Evolutionary conservation across 2,797 vertebrate genomes (phyloP).

Genomic region (Nothura maculosa): DNA sequence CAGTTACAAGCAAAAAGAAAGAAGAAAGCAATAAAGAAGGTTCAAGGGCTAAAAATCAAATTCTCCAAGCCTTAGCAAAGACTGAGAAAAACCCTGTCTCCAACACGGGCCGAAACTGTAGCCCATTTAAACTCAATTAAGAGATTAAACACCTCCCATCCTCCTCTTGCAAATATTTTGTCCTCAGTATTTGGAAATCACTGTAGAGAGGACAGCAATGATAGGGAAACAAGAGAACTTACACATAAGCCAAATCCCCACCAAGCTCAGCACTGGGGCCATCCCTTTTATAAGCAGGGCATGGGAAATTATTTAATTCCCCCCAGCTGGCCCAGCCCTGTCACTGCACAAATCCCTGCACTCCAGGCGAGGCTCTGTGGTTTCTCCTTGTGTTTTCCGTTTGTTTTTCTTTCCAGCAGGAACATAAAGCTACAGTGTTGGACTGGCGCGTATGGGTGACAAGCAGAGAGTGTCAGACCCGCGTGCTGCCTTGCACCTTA

Average conservation of each 20-base stretch:
- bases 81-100: neutral
- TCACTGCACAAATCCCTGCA: neutral
- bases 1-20: neutral
- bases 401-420: constrained; percentile 64
- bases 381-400: constrained; percentile 40
- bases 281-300: neutral
- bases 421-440: neutral
- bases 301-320: neutral
- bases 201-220: neutral
- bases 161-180: neutral
- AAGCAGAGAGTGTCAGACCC: constrained; percentile 13
- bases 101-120: neutral
- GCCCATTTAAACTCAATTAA: neutral
- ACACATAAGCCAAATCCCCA: neutral
- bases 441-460: neutral
- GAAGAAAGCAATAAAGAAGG: neutral
- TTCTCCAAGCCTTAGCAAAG: neutral
- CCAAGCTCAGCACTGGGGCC: neutral
- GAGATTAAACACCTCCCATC: neutral
- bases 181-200: neutral
- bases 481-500: neutral
- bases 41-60: neutral
- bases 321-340: neutral
- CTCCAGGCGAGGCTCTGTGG: constrained; percentile 2
- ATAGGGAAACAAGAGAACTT: neutral